Evolutionary conservation across 2,797 vertebrate genomes (phyloP).

Genomic region (Peromyscus attwateri): DNA sequence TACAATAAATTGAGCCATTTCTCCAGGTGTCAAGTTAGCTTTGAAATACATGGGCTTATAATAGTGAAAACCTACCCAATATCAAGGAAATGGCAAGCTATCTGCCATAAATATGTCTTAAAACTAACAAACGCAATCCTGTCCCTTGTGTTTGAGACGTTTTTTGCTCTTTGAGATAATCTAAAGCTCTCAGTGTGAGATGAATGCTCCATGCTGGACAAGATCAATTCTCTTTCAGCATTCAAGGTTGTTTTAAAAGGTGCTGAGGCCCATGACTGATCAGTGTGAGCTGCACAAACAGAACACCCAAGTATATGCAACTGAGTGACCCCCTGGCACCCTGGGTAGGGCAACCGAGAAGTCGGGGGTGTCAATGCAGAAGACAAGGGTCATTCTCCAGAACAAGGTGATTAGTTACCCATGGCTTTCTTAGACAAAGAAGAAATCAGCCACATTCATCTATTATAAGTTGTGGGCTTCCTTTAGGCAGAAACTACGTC

Average conservation of each 20-base stretch:
- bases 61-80: slow-evolving; percentile 10
- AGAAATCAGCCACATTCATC: background rate
- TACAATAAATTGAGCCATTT: slow-evolving; percentile 73
- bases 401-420: background rate
- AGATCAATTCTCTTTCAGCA: slow-evolving; percentile 21
- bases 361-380: background rate
- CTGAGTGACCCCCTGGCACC: background rate
- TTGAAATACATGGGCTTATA: slow-evolving; percentile 44
- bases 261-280: background rate
- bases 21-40: slow-evolving; percentile 61
- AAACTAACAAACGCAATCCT: slow-evolving; percentile 31
- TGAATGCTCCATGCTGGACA: background rate
- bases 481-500: background rate
- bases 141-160: background rate
- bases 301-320: background rate
- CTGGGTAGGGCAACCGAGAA: background rate
- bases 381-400: background rate
- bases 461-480: background rate
- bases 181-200: slow-evolving; percentile 33
- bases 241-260: slow-evolving; percentile 12
- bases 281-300: background rate
- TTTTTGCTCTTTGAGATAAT: slow-evolving; percentile 26
- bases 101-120: slow-evolving; percentile 43
- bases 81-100: slow-evolving; percentile 22
- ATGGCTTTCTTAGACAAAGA: background rate